Evolutionary conservation across 2,888 invertebrate genomes (phyloP), one percentile per base, ranked within the genome.

Genomic region (Limulus polyphemus): DNA sequence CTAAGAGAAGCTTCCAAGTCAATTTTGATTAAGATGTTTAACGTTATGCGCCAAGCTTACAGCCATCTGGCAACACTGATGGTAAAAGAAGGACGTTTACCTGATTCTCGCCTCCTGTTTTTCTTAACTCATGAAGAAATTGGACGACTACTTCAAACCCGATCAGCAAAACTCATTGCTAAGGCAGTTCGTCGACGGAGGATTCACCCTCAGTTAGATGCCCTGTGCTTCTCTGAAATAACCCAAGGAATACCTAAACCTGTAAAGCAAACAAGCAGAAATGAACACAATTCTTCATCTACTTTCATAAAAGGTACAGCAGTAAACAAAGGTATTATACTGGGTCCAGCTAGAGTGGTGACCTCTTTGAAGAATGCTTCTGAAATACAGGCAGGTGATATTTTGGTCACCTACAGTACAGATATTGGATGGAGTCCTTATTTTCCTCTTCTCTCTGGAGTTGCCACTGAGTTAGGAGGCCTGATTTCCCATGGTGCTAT

Each of bases 361-460:
- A 54, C 16, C 14, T 11, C 16, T 14, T 32, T 13, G 4, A 14
- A 54, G 14, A 32, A 54, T 17, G 54, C 54, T 11, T 16, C 54
- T 4, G 11, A 54, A 11, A 54, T 54, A 54, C 54, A 54, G n/a
- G 32, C 61, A 67, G 87, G 87, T 1, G 90, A 90, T 72, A 81
- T 90, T 65, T 77, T 90, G 68, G 83, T 90, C 68, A 87, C 89
- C 0, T 81, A 81, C 69, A 82, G 83, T 54, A 89, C 89, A 0
- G 90, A 90, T 73, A 85, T 90, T 68, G 88, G 87, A 1, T 90
- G 90, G 90, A 84, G 86, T 2, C 88, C 89, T 0, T 89, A 88
- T 77, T 90, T 90, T 75, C 87, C 88, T 0, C 80, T 89, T 56
- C 74, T 90, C 16, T 78, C 83, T 0, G 90, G 89, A 11, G 81